These are phyloP conservation scores for Notothenia coriiceps DNA, from an alignment of 2,113 vertebrate species.

Conservation along the genomic window DNA sequence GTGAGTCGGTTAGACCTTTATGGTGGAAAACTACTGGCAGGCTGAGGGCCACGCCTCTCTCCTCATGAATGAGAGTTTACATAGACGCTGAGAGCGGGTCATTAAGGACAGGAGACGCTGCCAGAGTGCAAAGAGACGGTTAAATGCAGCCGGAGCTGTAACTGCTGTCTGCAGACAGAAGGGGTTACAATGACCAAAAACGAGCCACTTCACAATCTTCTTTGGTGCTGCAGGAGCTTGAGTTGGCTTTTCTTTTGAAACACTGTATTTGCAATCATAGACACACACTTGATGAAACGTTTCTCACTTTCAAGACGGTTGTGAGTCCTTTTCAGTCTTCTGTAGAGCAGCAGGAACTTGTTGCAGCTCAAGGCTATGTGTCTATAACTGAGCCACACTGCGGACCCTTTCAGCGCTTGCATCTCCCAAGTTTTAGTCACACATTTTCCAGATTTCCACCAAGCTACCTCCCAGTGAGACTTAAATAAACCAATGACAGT, in stretches of 20 bases:
- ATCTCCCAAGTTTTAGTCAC: no score
- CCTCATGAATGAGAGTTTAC: slow-evolving; percentile 76
- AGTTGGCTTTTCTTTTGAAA: neutral
- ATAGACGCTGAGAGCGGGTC: slow-evolving; percentile 51
- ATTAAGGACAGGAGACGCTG: slow-evolving; percentile 48
- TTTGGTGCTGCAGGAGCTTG: neutral
- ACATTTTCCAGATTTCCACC: no score
- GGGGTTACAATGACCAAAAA: neutral
- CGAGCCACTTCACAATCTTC: neutral
- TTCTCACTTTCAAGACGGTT: neutral
- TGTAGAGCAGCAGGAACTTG: neutral
- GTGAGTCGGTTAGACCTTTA: slow-evolving; percentile 55
- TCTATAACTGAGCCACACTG: no score
- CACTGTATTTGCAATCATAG: neutral
- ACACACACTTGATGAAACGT: neutral
- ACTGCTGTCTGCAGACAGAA: neutral
- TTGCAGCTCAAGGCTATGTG: no score
- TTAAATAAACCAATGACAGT: no score
- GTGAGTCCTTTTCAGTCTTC: neutral
- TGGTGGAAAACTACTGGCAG: slow-evolving; percentile 73
- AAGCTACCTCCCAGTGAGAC: no score
- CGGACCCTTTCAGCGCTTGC: no score
- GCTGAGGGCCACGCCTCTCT: slow-evolving; percentile 34
- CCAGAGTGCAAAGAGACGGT: slow-evolving; percentile 11
- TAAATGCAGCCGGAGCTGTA: slow-evolving; percentile 5